Percentiles rank a stretch among this genome's conserved stretches.
These are phyloP conservation scores for Drosophila nebulosa DNA, from an alignment of 1,140 invertebrate species.

Conservation along the genomic window DNA sequence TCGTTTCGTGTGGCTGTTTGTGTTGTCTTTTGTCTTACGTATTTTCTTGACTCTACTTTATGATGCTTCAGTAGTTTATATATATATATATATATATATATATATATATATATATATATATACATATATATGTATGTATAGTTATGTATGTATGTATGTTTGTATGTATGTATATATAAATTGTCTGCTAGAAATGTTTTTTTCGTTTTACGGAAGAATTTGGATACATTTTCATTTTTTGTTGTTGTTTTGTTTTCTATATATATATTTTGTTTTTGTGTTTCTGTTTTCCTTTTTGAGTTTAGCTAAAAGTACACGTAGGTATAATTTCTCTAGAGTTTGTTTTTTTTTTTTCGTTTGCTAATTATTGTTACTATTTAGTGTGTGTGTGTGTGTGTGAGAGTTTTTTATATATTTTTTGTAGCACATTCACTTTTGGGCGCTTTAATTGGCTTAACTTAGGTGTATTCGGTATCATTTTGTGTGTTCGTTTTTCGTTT, in stretches of 20 bases:
- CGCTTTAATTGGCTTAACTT: slow-evolving; percentile 56
- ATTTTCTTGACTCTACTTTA: slow-evolving; percentile 56
- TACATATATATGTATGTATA: slow-evolving; percentile 50
- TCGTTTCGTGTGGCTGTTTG: slow-evolving; percentile 31
- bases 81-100: slow-evolving; percentile 6
- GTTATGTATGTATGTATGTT: slow-evolving; percentile 16
- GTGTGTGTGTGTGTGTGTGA: slow-evolving; percentile 7
- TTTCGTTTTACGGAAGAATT: slow-evolving; percentile 70
- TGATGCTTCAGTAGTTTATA: slow-evolving; percentile 51
- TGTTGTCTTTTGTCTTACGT: slow-evolving; percentile 64
- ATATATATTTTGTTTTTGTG: slow-evolving; percentile 2
- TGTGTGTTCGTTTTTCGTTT: slow-evolving; percentile 10
- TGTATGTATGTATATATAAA: slow-evolving; percentile 46
- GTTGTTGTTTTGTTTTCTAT: background rate
- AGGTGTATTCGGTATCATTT: slow-evolving; percentile 40
- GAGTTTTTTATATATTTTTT: slow-evolving; percentile 14
- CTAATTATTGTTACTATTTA: slow-evolving; percentile 56
- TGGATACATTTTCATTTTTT: slow-evolving; percentile 59
- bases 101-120: slow-evolving; percentile 12
- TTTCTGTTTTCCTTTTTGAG: slow-evolving; percentile 15
- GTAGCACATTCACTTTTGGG: slow-evolving; percentile 35
- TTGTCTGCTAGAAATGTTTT: slow-evolving; percentile 64
- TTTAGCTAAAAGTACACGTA: slow-evolving; percentile 59
- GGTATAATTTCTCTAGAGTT: slow-evolving; percentile 66
- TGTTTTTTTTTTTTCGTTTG: slow-evolving; percentile 14